A percentile compares a stretch with the other conserved stretches of the same genome.
phyloP scores from a whole-genome alignment of 1,140 invertebrate species.

The Euwallacea similis region DNA sequence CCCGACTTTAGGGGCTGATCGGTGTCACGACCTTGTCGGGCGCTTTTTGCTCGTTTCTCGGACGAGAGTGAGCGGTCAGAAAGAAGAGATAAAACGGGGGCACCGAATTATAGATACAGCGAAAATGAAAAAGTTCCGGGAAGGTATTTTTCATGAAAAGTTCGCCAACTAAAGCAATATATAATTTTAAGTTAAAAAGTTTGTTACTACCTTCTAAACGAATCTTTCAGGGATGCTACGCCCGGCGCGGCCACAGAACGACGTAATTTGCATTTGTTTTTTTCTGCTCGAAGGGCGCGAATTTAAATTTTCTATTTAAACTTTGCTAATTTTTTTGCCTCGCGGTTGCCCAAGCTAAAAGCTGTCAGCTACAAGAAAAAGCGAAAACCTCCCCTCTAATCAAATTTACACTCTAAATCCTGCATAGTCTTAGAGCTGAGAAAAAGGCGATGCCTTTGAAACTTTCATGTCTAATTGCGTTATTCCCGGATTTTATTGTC shows the following conservation, averaged over 20 bases:
- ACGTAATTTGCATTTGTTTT: constrained; percentile 33
- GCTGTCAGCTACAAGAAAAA: neutral
- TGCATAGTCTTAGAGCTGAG: too few species aligned
- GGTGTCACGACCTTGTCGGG: constrained; percentile 35
- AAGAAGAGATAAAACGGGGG: neutral
- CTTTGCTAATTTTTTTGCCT: constrained; percentile 22
- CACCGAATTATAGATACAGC: constrained; percentile 26
- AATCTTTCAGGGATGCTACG: constrained; percentile 36
- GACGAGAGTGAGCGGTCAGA: neutral
- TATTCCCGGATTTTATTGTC: too few species aligned
- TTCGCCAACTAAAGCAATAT: constrained; percentile 34
- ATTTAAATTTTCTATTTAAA: constrained; percentile 35
- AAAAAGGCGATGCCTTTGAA: too few species aligned
- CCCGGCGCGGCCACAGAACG: constrained; percentile 19
- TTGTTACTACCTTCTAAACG: constrained; percentile 34
- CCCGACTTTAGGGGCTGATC: constrained; percentile 26
- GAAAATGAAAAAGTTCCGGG: constrained; percentile 33
- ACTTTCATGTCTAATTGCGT: too few species aligned
- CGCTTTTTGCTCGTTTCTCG: constrained; percentile 18
- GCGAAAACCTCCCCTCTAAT: neutral
- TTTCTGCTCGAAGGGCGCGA: neutral
- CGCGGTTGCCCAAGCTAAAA: neutral
- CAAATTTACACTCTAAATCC: neutral
- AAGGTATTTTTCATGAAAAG: constrained; percentile 37
- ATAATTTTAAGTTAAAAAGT: constrained; percentile 39